Percentiles rank a stretch among this genome's conserved stretches.
phyloP scores from a whole-genome alignment of 2,113 vertebrate genomes.

The Felis catus region DNA sequence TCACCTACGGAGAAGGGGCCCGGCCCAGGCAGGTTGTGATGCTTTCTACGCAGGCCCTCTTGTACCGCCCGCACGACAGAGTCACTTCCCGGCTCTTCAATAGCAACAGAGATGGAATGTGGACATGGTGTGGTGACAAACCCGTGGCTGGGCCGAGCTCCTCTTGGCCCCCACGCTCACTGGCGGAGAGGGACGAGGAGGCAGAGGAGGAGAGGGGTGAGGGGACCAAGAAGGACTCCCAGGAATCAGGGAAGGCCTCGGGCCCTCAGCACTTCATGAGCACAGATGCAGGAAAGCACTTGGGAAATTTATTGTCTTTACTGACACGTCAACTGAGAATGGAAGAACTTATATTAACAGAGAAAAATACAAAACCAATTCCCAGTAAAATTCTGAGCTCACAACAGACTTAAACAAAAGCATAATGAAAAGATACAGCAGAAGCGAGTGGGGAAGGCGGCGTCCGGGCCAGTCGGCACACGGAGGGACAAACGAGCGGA shows the following conservation, averaged over 20 bases:
- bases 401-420: constrained; percentile 59
- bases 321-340: constrained; percentile 74
- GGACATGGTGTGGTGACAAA: neutral
- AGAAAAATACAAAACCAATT: constrained; percentile 37
- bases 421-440: neutral
- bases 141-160: no score
- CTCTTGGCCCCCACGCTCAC: neutral
- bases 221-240: neutral
- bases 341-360: constrained; percentile 49
- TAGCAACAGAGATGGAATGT: neutral
- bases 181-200: no score
- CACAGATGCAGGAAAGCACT: constrained; percentile 58
- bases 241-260: neutral
- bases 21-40: neutral
- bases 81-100: neutral
- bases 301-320: constrained; percentile 79
- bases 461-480: constrained; percentile 14
- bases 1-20: neutral
- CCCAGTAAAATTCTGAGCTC: neutral
- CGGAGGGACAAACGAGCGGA: neutral
- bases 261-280: neutral
- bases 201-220: neutral
- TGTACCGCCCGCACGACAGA: no score
- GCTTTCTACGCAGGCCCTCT: neutral
- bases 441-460: constrained; percentile 40